Percentiles rank a stretch among this genome's conserved stretches.
phyloP scores from a whole-genome alignment of 2,797 vertebrate genomes.

The Paguma larvata region DNA sequence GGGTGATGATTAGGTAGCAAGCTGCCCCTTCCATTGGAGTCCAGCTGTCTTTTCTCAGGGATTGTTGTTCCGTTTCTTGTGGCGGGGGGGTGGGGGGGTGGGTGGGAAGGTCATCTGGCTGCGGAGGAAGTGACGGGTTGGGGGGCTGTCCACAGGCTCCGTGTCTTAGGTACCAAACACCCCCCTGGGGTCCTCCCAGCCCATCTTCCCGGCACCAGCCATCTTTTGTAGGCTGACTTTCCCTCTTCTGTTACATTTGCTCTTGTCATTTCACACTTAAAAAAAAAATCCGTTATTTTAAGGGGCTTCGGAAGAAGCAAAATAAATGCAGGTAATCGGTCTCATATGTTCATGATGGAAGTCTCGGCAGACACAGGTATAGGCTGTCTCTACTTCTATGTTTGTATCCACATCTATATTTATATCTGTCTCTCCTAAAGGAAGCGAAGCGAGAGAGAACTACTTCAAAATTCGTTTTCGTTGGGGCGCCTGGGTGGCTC shows the following conservation, averaged over 20 bases:
- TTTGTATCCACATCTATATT: background rate
- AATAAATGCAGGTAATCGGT: background rate
- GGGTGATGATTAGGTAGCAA: background rate
- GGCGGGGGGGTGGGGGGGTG: no score
- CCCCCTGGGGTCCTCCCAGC: background rate
- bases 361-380: background rate
- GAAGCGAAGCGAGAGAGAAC: constrained; percentile 35
- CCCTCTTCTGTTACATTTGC: background rate
- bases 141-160: background rate
- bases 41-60: background rate
- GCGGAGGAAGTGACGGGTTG: background rate
- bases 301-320: constrained; percentile 14
- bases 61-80: background rate
- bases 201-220: background rate
- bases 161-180: background rate
- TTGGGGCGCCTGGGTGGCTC: no score
- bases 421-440: background rate
- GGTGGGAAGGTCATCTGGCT: background rate
- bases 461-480: background rate
- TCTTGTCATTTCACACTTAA: background rate
- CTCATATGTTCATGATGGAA: constrained; percentile 11
- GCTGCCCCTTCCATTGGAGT: background rate
- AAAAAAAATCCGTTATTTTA: constrained; percentile 3
- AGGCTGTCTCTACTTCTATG: background rate
- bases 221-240: background rate